Evolutionary conservation across 1,140 invertebrate genomes (phyloP).

Genomic region (Hormaphis cornu): DNA sequence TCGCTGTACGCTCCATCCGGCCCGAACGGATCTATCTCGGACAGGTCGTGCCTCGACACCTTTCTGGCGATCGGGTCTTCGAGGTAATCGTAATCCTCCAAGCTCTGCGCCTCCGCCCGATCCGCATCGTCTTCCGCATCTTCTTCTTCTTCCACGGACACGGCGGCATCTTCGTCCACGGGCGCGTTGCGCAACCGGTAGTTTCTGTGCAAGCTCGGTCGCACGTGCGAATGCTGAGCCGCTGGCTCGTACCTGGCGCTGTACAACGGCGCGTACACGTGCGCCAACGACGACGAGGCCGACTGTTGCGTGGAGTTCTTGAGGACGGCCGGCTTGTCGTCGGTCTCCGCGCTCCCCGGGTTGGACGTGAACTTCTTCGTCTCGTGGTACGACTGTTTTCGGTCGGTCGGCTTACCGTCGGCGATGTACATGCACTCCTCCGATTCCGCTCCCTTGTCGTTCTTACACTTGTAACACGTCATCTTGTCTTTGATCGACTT

Average conservation of each 20-base stretch:
- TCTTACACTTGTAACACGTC: conserved; percentile 61
- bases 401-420: conserved; percentile 39
- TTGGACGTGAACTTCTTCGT: conserved; percentile 27
- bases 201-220: neutral
- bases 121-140: conserved; percentile 35
- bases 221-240: neutral
- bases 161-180: neutral
- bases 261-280: neutral
- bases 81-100: conserved; percentile 22
- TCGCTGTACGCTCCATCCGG: conserved; percentile 45
- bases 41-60: conserved; percentile 27
- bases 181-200: neutral
- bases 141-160: conserved; percentile 18
- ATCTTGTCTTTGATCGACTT: conserved; percentile 59
- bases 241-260: neutral
- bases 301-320: neutral
- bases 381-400: conserved; percentile 37
- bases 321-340: neutral
- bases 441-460: conserved; percentile 55
- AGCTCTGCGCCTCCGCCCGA: conserved; percentile 28
- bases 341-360: neutral
- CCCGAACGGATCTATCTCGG: conserved; percentile 36
- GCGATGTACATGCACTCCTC: conserved; percentile 67
- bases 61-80: neutral
- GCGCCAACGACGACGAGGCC: neutral